Conservation (phyloP, 2,888 invertebrate genomes). For the Cinara cedri region DNA sequence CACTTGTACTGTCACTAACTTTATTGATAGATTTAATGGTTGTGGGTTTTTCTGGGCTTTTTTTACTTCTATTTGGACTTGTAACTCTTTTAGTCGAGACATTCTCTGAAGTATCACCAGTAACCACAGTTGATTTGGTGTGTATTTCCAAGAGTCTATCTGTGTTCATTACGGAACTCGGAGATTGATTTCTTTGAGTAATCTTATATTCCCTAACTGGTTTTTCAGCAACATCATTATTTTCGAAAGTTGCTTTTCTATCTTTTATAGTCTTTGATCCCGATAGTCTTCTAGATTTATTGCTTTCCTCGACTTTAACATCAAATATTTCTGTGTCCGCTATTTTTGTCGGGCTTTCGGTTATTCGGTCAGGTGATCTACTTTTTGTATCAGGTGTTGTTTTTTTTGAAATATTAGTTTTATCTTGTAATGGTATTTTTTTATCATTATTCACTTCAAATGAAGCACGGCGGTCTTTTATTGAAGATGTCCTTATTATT, state of each 20-base stretch:
- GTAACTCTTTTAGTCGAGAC: background rate
- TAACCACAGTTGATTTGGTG: slow-evolving; percentile 61
- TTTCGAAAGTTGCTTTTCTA: slow-evolving; percentile 62
- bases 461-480: slow-evolving; percentile 32
- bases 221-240: slow-evolving; percentile 62
- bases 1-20: background rate
- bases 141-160: background rate
- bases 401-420: slow-evolving; percentile 23
- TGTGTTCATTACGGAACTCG: background rate
- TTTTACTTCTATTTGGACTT: slow-evolving; percentile 19
- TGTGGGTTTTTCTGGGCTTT: slow-evolving; percentile 11
- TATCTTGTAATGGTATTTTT: slow-evolving; percentile 21
- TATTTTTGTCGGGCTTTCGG: slow-evolving; percentile 4
- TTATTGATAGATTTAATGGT: background rate
- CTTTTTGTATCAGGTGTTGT: slow-evolving; percentile 18
- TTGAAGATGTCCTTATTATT: slow-evolving; percentile 12
- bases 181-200: background rate
- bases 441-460: slow-evolving; percentile 27
- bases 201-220: slow-evolving; percentile 14
- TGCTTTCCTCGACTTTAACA: slow-evolving; percentile 34
- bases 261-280: slow-evolving; percentile 59
- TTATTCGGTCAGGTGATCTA: slow-evolving; percentile 8
- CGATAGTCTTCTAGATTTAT: slow-evolving; percentile 14
- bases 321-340: slow-evolving; percentile 11
- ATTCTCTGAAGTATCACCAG: background rate